These are phyloP conservation scores for Micronisus gabar DNA, from an alignment of 2,113 vertebrate species.

Conservation along the genomic window DNA sequence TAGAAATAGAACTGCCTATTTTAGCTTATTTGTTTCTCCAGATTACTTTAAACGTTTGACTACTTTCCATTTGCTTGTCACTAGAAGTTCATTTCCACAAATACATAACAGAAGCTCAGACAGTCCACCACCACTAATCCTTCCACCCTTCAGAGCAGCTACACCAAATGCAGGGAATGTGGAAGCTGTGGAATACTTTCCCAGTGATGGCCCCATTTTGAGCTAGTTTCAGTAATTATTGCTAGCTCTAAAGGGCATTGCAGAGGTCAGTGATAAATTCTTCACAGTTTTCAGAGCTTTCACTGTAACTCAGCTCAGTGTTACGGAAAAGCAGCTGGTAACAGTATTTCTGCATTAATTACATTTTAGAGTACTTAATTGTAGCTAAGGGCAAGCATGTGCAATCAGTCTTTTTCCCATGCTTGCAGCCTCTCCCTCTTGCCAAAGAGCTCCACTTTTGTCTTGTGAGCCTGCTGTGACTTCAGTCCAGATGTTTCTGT, in stretches of 20 bases:
- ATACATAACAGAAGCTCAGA: background rate
- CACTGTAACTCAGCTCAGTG: background rate
- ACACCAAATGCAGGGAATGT: background rate
- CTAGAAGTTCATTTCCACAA: background rate
- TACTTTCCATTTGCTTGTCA: background rate
- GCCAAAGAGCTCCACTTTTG: background rate
- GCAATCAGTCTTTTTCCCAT: background rate
- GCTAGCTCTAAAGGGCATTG: background rate
- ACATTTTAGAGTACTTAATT: background rate
- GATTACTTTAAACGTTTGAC: background rate
- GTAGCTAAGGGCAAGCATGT: background rate
- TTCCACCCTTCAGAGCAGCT: background rate
- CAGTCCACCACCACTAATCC: background rate
- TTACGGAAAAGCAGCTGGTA: background rate
- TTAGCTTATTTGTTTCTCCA: background rate
- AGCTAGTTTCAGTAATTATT: background rate
- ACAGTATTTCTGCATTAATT: background rate
- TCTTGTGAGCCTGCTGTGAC: background rate
- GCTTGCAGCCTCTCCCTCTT: background rate
- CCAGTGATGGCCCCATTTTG: background rate
- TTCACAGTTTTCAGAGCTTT: background rate
- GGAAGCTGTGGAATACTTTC: background rate
- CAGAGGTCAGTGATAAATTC: background rate
- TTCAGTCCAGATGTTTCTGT: slow-evolving; percentile 12
- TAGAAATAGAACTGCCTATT: background rate